A percentile compares a stretch with the other conserved stretches of the same genome.
These are phyloP conservation scores for Plutomurus gul DNA, from an alignment of 1,140 invertebrate genomes.

Conservation along the genomic window DNA sequence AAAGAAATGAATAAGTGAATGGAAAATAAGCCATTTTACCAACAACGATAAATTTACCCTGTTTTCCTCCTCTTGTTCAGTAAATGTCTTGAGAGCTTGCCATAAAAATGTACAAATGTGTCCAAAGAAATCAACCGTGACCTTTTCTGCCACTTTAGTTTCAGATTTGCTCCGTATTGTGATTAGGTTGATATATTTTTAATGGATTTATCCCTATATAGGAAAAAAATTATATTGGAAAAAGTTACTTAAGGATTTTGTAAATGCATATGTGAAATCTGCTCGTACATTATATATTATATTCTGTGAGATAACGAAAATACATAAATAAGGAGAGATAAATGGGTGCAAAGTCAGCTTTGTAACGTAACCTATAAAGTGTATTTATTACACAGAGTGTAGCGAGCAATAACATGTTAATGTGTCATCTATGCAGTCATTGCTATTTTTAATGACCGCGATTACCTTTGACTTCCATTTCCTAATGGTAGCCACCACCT, in stretches of 20 bases:
- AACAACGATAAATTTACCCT: background rate
- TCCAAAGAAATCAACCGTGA: conserved; percentile 28
- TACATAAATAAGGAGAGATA: background rate
- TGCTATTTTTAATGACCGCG: background rate
- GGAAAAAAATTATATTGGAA: too few species aligned
- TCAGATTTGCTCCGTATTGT: background rate
- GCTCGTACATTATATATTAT: too few species aligned
- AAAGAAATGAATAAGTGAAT: background rate
- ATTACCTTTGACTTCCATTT: conserved; percentile 17
- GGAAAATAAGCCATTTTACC: background rate
- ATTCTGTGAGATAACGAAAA: background rate
- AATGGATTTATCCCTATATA: background rate
- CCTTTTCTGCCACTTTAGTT: conserved; percentile 25
- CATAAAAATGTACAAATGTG: conserved; percentile 28
- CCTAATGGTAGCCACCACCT: conserved; percentile 23
- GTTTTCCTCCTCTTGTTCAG: background rate
- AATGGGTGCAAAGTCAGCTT: conserved; percentile 25
- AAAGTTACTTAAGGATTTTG: too few species aligned
- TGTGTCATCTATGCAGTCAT: conserved; percentile 22
- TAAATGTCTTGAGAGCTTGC: background rate
- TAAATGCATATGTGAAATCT: too few species aligned
- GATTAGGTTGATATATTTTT: background rate
- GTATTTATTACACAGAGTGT: background rate
- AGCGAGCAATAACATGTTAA: background rate
- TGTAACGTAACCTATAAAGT: background rate